phyloP scores from a whole-genome alignment of 2,888 invertebrate genomes.

The Gymnosoma rotundatum region DNA sequence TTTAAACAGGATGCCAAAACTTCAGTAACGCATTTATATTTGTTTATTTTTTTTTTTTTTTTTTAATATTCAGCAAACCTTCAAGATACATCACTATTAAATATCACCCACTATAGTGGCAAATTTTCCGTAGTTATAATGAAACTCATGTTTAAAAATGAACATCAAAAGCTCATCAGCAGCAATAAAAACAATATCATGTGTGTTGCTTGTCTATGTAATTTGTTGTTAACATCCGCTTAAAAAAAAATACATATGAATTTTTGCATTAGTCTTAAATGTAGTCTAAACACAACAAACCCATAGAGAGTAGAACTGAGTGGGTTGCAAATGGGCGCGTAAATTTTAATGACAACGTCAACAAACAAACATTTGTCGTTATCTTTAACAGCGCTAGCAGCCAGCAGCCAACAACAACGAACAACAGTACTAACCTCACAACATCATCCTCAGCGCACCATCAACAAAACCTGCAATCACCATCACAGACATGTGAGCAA shows the following conservation, averaged over 20 bases:
- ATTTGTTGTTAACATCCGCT: slow-evolving; percentile 75
- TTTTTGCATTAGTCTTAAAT: slow-evolving; percentile 34
- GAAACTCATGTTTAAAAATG: slow-evolving; percentile 60
- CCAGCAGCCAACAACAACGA: slow-evolving; percentile 23
- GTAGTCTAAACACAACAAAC: slow-evolving; percentile 51
- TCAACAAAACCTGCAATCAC: slow-evolving; percentile 69
- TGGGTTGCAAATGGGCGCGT: slow-evolving; percentile 81
- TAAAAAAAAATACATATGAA: slow-evolving; percentile 69
- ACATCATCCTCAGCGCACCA: slow-evolving; percentile 63
- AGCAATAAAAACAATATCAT: slow-evolving; percentile 69
- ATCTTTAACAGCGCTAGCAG: slow-evolving; percentile 24
- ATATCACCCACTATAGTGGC: slow-evolving; percentile 55
- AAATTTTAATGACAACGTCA: slow-evolving; percentile 69
- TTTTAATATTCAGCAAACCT: background rate
- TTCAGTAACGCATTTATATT: too few species aligned
- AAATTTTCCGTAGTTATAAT: slow-evolving; percentile 44
- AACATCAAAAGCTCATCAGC: slow-evolving; percentile 64
- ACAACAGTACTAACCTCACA: slow-evolving; percentile 56
- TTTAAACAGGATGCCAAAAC: slow-evolving; percentile 21
- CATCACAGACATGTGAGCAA: slow-evolving; percentile 70
- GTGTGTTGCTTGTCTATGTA: slow-evolving; percentile 38
- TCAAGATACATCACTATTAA: background rate
- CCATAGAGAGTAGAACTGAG: slow-evolving; percentile 74
- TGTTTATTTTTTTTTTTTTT: too few species aligned
- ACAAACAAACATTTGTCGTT: slow-evolving; percentile 66